Conservation (phyloP, 2,797 vertebrate species). For the Pseudochaenichthys georgianus region DNA sequence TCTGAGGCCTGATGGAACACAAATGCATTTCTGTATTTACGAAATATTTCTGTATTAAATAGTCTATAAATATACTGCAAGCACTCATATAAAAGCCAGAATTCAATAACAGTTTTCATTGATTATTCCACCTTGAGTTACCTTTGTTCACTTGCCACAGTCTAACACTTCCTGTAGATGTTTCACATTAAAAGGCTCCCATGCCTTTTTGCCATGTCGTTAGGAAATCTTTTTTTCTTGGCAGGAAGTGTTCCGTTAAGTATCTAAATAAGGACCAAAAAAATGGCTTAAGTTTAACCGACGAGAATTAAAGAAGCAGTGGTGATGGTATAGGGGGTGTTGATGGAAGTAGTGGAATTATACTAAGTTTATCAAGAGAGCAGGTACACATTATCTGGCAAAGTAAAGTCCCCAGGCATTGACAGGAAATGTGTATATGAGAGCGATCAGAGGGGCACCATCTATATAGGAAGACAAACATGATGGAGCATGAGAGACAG, state of each 20-base stretch:
- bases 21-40: neutral
- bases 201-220: neutral
- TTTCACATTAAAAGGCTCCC: neutral
- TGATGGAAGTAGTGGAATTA: neutral
- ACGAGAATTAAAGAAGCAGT: neutral
- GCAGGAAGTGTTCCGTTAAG: neutral
- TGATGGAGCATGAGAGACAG: constrained; percentile 20
- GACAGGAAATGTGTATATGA: too few relatives aligned
- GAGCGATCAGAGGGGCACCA: neutral
- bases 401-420: neutral
- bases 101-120: too few relatives aligned
- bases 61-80: neutral
- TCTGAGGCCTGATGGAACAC: constrained; percentile 22
- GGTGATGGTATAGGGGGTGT: neutral
- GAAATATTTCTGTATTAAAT: neutral
- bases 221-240: neutral
- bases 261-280: neutral
- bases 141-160: too few relatives aligned
- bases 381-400: neutral
- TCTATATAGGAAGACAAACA: neutral
- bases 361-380: neutral
- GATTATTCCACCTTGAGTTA: too few relatives aligned
- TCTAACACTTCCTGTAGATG: neutral
- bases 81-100: too few relatives aligned
- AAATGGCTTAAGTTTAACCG: neutral